These are phyloP conservation scores for Mantis religiosa DNA, from an alignment of 2,888 invertebrate species.

Conservation along the genomic window DNA sequence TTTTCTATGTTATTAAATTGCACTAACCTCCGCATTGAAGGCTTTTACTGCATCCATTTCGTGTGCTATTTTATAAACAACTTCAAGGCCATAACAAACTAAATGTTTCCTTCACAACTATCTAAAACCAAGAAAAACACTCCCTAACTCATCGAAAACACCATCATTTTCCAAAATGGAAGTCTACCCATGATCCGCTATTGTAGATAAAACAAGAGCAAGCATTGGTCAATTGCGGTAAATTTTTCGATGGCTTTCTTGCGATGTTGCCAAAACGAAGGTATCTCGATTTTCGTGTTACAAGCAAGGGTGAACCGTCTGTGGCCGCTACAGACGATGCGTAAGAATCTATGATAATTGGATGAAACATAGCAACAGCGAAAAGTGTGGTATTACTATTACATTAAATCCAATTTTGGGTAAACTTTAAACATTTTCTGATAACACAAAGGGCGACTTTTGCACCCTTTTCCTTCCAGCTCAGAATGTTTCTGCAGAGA, in stretches of 20 bases:
- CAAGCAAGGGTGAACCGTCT: too few relatives aligned
- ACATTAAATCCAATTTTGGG: background rate
- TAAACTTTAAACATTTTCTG: background rate
- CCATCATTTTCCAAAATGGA: conserved; percentile 28
- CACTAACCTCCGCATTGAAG: conserved; percentile 79
- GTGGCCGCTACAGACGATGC: too few relatives aligned
- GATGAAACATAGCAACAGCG: background rate
- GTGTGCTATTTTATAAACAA: conserved; percentile 33
- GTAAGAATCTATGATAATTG: too few relatives aligned
- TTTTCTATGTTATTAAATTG: background rate
- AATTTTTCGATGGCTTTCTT: background rate
- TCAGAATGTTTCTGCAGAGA: background rate
- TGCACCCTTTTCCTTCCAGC: background rate
- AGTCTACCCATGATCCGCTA: conserved; percentile 8
- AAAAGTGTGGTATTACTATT: background rate
- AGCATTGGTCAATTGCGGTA: background rate
- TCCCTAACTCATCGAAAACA: background rate
- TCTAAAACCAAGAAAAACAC: background rate
- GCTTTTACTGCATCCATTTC: conserved; percentile 78
- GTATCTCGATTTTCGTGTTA: background rate
- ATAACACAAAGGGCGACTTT: background rate
- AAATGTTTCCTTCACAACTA: background rate
- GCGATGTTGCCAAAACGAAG: background rate
- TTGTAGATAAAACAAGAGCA: background rate
- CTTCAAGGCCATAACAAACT: background rate